Conservation (phyloP, 2,888 invertebrate species). For the Archips crataeganus region DNA sequence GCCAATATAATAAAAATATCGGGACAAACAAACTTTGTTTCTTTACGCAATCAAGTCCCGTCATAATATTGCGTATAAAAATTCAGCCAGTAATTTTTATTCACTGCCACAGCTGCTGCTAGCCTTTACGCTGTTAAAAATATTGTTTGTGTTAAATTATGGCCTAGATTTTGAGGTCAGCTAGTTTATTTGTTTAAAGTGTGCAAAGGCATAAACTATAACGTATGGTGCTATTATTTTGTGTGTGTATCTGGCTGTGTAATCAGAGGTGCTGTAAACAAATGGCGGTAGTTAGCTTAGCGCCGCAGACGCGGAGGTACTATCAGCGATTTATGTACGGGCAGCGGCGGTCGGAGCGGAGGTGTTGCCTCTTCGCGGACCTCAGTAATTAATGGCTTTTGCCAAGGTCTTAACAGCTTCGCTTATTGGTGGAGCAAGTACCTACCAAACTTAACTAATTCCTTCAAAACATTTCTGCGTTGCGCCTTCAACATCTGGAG, state of each 20-base stretch:
- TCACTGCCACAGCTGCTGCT: not conserved
- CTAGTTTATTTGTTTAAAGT: constrained; percentile 7
- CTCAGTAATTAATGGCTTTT: constrained; percentile 36
- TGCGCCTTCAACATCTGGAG: not conserved
- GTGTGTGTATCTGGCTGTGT: constrained; percentile 62
- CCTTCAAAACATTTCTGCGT: not conserved
- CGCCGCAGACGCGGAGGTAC: constrained; percentile 75
- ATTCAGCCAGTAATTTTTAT: not conserved
- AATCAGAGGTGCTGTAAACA: constrained; percentile 78
- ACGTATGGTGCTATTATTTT: constrained; percentile 44
- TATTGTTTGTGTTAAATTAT: constrained; percentile 1
- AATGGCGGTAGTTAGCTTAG: constrained; percentile 79
- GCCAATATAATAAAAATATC: not conserved
- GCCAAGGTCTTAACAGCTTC: constrained; percentile 32
- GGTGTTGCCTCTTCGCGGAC: constrained; percentile 41
- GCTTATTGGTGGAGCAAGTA: constrained; percentile 20
- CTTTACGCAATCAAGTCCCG: not conserved
- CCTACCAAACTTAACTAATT: not conserved
- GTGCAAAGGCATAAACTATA: constrained; percentile 1
- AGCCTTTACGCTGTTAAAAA: constrained; percentile 3
- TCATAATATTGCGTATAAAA: not conserved
- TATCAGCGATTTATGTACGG: constrained; percentile 77
- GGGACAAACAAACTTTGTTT: not conserved
- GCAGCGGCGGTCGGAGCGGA: constrained; percentile 47
- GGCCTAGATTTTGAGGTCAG: constrained; percentile 4